A percentile compares a stretch with the other conserved stretches of the same genome.
phyloP scores from a whole-genome alignment of 1,140 invertebrate genomes.

The Brachionus paranguensis region DNA sequence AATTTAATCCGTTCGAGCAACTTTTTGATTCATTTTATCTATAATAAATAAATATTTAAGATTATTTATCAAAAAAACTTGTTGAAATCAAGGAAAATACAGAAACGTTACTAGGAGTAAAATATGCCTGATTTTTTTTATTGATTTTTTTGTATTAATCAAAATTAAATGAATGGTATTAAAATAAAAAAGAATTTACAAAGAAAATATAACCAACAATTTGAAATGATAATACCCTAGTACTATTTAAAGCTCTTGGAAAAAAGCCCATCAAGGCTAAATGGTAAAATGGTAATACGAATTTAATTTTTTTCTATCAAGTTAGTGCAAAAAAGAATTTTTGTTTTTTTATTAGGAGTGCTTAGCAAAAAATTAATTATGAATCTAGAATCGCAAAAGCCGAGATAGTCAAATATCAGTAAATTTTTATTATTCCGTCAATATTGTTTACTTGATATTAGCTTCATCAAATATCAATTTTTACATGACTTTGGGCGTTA shows the following conservation, averaged over 20 bases:
- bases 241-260: background rate
- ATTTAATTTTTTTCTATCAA: background rate
- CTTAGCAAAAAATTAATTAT: background rate
- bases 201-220: background rate
- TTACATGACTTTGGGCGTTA: background rate
- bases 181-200: background rate
- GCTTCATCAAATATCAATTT: background rate
- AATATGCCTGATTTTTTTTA: background rate
- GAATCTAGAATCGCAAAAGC: background rate
- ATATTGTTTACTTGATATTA: background rate
- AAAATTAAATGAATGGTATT: background rate
- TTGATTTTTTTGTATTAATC: background rate
- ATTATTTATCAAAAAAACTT: background rate
- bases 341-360: background rate
- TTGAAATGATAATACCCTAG: background rate
- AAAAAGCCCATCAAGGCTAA: background rate
- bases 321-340: background rate
- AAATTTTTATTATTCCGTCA: background rate
- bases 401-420: background rate
- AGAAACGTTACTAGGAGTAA: background rate
- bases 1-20: background rate
- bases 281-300: background rate
- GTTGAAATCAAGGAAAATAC: background rate
- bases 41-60: background rate
- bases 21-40: background rate